These are phyloP conservation scores for Nettapus auritus DNA, from an alignment of 2,113 vertebrate species.

Conservation along the genomic window DNA sequence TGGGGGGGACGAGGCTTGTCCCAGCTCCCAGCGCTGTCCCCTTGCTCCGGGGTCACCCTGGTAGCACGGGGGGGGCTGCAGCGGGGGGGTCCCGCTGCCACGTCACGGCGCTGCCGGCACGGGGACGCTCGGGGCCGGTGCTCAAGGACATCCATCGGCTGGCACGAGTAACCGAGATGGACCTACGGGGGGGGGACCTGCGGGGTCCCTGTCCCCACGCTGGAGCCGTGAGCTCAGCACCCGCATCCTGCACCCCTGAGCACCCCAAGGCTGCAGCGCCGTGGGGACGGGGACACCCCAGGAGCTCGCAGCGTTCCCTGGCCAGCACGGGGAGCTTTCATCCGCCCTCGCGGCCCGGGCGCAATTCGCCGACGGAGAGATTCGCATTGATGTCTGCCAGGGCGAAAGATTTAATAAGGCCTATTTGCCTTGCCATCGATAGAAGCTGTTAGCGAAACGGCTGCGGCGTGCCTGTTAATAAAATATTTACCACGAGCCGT, in stretches of 20 bases:
- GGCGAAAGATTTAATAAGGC: background rate
- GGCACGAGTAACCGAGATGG: background rate
- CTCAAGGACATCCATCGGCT: background rate
- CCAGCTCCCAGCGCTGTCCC: background rate
- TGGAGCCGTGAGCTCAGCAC: background rate
- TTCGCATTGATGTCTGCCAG: background rate
- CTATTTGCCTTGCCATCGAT: background rate
- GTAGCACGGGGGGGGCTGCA: background rate
- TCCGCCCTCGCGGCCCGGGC: background rate
- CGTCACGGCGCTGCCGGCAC: background rate
- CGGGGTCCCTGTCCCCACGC: rapidly evolving
- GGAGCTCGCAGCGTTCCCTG: background rate
- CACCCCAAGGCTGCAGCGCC: background rate
- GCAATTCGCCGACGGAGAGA: background rate
- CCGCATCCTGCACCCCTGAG: rapidly evolving
- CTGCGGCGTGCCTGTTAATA: background rate
- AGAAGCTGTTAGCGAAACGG: background rate
- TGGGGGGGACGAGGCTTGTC: background rate
- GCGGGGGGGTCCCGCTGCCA: background rate
- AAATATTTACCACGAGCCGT: background rate
- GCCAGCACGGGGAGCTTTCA: background rate
- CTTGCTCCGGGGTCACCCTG: background rate
- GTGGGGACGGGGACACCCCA: rapidly evolving
- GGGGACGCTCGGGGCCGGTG: background rate
- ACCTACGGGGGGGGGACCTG: background rate